Conservation (phyloP, 2,888 invertebrate species). For the Noctua comes region DNA sequence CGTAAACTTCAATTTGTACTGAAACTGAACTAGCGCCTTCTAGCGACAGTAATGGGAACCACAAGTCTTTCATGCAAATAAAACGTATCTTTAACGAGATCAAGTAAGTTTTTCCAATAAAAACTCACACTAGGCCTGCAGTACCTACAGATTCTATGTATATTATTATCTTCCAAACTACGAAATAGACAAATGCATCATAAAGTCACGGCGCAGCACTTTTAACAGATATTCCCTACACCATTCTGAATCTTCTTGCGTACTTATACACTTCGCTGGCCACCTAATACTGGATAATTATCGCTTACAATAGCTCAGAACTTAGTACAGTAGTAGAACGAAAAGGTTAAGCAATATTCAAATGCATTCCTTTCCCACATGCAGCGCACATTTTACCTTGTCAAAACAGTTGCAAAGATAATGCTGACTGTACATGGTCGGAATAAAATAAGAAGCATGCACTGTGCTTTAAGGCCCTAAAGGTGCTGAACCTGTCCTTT, state of each 20-base stretch:
- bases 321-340: not conserved
- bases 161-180: conserved; percentile 43
- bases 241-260: conserved; percentile 4
- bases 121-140: conserved; percentile 6
- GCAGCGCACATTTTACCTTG: not conserved
- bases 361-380: not conserved
- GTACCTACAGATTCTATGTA: conserved; percentile 45
- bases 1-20: not conserved
- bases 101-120: not conserved
- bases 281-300: conserved; percentile 4
- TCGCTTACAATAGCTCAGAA: conserved; percentile 5
- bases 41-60: not conserved
- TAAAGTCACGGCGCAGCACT: conserved; percentile 10
- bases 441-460: not conserved
- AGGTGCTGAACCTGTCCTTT: not conserved
- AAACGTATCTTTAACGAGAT: not conserved
- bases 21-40: not conserved
- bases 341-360: conserved; percentile 1
- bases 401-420: not conserved
- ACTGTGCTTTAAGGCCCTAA: not conserved
- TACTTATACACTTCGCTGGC: conserved; percentile 15
- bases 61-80: not conserved
- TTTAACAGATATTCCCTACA: not conserved
- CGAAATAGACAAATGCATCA: conserved; percentile 51
- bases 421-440: not conserved